Conservation (phyloP, 1,140 invertebrate genomes). For the Cardiocondyla obscurior region DNA sequence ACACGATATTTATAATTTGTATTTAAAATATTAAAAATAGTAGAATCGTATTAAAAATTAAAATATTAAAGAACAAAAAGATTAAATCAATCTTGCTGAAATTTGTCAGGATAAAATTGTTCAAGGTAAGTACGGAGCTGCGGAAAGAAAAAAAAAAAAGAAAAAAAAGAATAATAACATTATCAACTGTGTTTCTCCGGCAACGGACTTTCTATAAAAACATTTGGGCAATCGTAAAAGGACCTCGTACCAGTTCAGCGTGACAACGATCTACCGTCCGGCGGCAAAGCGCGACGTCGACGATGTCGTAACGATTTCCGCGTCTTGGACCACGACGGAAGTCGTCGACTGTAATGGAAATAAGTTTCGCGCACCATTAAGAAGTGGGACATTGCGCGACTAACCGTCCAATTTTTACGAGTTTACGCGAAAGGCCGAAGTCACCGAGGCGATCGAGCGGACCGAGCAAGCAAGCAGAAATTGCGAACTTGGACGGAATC, state of each 20-base stretch:
- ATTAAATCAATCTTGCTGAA: background rate
- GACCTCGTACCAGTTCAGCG: slow-evolving; percentile 3
- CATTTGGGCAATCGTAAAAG: slow-evolving; percentile 28
- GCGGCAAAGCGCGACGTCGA: slow-evolving; percentile 13
- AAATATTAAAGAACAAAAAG: background rate
- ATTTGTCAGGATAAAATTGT: background rate
- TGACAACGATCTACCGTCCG: slow-evolving; percentile 1
- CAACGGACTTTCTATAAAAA: background rate
- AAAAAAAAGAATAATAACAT: background rate
- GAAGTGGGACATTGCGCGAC: slow-evolving; percentile 62
- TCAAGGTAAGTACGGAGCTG: background rate
- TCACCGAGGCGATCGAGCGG: slow-evolving; percentile 1
- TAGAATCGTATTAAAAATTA: background rate
- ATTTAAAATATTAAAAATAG: background rate
- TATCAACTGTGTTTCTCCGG: background rate
- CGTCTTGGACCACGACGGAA: slow-evolving; percentile 51
- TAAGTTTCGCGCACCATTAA: slow-evolving; percentile 54
- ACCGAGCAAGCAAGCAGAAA: background rate
- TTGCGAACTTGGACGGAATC: slow-evolving; percentile 33
- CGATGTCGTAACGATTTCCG: slow-evolving; percentile 56
- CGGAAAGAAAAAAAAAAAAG: no score
- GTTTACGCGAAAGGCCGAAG: slow-evolving; percentile 8
- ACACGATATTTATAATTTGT: background rate
- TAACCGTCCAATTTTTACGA: slow-evolving; percentile 55
- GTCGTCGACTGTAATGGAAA: slow-evolving; percentile 43